phyloP scores from a whole-genome alignment of 2,797 vertebrate species.

The Enteromius treurensis region DNA sequence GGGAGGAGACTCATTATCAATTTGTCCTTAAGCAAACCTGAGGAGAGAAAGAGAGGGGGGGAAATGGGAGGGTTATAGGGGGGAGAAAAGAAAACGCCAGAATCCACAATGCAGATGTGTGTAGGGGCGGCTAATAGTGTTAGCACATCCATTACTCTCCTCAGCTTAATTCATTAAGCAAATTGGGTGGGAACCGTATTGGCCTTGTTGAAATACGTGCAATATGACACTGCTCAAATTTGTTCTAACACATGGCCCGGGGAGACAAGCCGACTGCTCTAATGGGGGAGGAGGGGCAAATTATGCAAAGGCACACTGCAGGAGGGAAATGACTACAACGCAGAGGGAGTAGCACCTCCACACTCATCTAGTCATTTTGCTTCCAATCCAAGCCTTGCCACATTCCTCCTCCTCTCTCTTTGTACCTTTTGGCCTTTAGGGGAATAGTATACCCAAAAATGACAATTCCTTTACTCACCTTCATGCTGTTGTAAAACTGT shows the following conservation, averaged over 20 bases:
- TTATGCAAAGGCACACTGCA: slow-evolving; percentile 75
- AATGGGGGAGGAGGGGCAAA: slow-evolving; percentile 78
- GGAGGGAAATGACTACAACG: slow-evolving; percentile 67
- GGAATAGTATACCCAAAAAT: neutral
- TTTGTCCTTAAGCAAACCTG: slow-evolving; percentile 64
- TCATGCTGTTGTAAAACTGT: neutral
- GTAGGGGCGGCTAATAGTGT: slow-evolving; percentile 76
- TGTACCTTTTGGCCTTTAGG: slow-evolving; percentile 14
- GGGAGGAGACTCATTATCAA: slow-evolving; percentile 61
- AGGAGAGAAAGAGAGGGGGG: slow-evolving; percentile 35
- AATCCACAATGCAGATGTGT: slow-evolving; percentile 63
- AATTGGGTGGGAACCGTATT: slow-evolving; percentile 74
- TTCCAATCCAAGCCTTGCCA: neutral
- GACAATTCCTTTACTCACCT: neutral
- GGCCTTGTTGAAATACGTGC: slow-evolving; percentile 76
- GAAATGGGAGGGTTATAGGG: neutral
- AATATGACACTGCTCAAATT: slow-evolving; percentile 85
- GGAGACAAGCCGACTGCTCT: slow-evolving; percentile 65
- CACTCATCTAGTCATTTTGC: slow-evolving; percentile 44
- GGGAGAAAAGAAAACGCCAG: slow-evolving; percentile 43
- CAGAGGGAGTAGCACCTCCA: slow-evolving; percentile 48
- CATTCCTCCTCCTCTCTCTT: neutral
- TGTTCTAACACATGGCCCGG: slow-evolving; percentile 79
- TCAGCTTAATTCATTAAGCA: slow-evolving; percentile 82
- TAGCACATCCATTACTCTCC: slow-evolving; percentile 74